Percentiles rank a stretch among this genome's conserved stretches.
Evolutionary conservation across 64 coral and sea anemone species (phyloP).

Genomic region (Porites lutea): DNA sequence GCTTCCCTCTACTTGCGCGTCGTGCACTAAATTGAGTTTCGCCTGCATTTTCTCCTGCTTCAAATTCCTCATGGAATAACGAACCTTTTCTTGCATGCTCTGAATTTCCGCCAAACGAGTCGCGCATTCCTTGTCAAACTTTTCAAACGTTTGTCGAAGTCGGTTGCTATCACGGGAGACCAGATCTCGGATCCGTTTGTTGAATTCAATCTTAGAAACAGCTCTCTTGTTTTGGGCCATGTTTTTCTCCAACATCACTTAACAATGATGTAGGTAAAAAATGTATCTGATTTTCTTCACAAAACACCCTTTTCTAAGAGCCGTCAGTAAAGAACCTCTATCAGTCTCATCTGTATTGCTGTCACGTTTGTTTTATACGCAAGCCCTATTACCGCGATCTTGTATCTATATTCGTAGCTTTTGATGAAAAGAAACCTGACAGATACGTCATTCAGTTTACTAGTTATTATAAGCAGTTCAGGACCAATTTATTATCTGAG

Average conservation of each 20-base stretch:
- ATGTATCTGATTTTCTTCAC: background rate
- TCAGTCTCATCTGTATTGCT: background rate
- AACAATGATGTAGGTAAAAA: background rate
- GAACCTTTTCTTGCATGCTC: conserved; percentile 87
- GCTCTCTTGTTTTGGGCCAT: conserved; percentile 33
- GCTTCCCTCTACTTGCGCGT: background rate
- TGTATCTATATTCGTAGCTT: background rate
- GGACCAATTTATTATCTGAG: background rate
- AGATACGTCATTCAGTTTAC: conserved; percentile 5
- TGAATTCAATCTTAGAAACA: conserved; percentile 61
- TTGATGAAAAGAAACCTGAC: conserved; percentile 2
- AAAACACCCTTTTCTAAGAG: too few relatives aligned
- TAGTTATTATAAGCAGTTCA: background rate
- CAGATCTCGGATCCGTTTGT: conserved; percentile 85
- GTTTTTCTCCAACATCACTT: background rate
- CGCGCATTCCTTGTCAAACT: conserved; percentile 80
- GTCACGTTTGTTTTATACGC: too few relatives aligned
- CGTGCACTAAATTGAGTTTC: background rate
- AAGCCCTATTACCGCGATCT: background rate
- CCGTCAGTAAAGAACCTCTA: too few relatives aligned
- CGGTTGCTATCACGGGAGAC: conserved; percentile 72
- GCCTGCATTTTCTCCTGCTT: conserved; percentile 71
- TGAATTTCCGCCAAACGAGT: conserved; percentile 85
- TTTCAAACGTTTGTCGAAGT: conserved; percentile 66
- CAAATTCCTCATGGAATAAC: conserved; percentile 83